Evolutionary conservation across 2,113 vertebrate genomes (phyloP).

Genomic region (Elanus axillaris): DNA sequence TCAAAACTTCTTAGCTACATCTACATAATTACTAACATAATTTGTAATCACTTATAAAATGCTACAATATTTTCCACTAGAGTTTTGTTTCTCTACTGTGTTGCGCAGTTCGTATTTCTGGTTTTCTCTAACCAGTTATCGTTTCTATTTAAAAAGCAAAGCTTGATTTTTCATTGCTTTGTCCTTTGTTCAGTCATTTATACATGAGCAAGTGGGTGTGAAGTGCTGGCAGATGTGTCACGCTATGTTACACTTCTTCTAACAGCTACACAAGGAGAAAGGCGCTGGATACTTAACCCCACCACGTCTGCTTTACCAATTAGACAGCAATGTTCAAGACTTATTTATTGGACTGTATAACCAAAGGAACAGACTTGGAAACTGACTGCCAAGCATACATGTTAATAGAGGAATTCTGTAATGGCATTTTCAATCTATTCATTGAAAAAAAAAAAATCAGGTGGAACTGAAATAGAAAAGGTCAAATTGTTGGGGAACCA

Average conservation of each 20-base stretch:
- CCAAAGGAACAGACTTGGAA: not conserved
- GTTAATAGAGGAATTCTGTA: not conserved
- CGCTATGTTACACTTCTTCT: not conserved
- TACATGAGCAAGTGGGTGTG: conserved; percentile 21
- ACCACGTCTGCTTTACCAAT: not conserved
- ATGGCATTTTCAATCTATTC: not conserved
- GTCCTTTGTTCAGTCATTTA: conserved; percentile 20
- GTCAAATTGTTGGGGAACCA: not conserved
- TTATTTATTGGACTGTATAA: not conserved
- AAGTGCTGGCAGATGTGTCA: conserved; percentile 26
- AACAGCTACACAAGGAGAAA: not conserved
- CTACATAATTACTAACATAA: not conserved
- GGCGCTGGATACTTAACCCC: not conserved
- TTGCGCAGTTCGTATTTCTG: not conserved
- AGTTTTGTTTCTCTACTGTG: not conserved
- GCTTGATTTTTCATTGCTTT: conserved; percentile 6
- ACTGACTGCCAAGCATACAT: not conserved
- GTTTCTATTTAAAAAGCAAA: not conserved
- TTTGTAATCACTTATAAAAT: not conserved
- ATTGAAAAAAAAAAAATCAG: not conserved
- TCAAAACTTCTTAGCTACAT: not conserved
- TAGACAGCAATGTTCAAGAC: not conserved
- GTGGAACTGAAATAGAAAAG: not conserved
- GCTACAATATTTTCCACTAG: not conserved
- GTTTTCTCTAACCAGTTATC: not conserved